phyloP scores from a whole-genome alignment of 2,888 invertebrate genomes.

The Drosophila niveifrons region DNA sequence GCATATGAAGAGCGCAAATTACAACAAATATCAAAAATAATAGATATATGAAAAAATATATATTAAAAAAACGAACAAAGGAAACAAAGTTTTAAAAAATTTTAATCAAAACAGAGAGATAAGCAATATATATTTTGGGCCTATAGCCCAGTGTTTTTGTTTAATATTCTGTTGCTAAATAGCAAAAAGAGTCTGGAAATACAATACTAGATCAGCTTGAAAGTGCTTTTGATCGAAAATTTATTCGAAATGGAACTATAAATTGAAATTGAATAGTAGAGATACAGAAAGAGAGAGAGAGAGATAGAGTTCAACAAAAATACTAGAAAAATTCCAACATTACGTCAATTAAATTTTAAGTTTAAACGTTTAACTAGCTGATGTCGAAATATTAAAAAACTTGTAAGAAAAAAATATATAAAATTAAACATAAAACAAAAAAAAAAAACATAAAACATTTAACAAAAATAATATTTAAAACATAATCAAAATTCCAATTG shows the following conservation, averaged over 20 bases:
- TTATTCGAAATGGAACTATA: conserved; percentile 10
- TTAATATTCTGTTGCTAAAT: conserved; percentile 15
- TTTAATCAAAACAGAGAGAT: background rate
- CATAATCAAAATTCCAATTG: background rate
- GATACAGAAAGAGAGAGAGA: background rate
- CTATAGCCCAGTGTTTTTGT: conserved; percentile 39
- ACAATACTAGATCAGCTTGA: conserved; percentile 29
- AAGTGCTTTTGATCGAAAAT: conserved; percentile 34
- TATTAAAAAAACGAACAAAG: background rate
- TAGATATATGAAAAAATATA: background rate
- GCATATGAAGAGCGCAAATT: conserved; percentile 54
- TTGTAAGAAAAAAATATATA: conserved; percentile 11
- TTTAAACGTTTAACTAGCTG: conserved; percentile 39
- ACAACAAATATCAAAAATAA: conserved; percentile 18
- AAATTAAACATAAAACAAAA: conserved; percentile 7
- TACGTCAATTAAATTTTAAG: conserved; percentile 40
- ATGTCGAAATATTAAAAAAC: conserved; percentile 18
- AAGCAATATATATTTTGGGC: conserved; percentile 14
- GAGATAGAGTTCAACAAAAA: background rate
- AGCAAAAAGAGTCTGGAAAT: conserved; percentile 31
- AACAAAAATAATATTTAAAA: conserved; percentile 25
- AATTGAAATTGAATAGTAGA: conserved; percentile 8
- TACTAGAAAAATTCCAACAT: conserved; percentile 31
- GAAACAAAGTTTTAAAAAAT: background rate
- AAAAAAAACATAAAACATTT: conserved; percentile 34